Conservation (phyloP, 2,797 vertebrate genomes). For the Mergus octosetaceus region DNA sequence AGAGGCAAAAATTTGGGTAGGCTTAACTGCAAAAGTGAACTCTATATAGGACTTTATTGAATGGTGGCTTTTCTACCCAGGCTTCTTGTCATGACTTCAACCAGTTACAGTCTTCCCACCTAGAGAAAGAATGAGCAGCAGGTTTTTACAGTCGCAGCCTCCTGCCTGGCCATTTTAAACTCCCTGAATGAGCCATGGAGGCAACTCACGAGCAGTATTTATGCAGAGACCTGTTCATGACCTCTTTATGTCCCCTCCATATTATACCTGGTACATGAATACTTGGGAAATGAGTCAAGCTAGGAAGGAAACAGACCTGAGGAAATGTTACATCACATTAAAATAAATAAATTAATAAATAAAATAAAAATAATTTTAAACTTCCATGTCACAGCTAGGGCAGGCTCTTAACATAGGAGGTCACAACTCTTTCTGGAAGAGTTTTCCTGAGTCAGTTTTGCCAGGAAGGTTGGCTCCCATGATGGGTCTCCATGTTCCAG, state of each 20-base stretch:
- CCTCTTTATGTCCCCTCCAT: not conserved
- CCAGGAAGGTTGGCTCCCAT: not conserved
- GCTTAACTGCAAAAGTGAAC: not conserved
- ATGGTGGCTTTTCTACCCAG: not conserved
- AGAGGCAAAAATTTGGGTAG: not conserved
- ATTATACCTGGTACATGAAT: not conserved
- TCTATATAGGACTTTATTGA: not conserved
- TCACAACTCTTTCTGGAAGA: not conserved
- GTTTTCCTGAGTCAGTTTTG: not conserved
- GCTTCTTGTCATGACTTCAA: not conserved
- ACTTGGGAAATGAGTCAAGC: not conserved
- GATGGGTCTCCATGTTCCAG: not conserved
- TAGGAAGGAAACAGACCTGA: not conserved
- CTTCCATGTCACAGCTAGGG: not conserved
- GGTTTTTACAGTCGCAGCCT: not conserved
- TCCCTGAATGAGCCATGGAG: fast-evolving
- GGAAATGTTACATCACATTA: not conserved
- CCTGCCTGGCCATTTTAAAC: not conserved
- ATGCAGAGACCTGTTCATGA: not conserved
- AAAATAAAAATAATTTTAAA: too few species aligned
- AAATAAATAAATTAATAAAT: too few species aligned
- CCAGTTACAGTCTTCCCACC: not conserved
- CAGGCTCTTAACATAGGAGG: not conserved
- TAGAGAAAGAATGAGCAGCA: not conserved
- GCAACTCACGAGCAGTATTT: not conserved